Conservation (phyloP, 2,888 invertebrate genomes). For the Agonum fuliginosum region DNA sequence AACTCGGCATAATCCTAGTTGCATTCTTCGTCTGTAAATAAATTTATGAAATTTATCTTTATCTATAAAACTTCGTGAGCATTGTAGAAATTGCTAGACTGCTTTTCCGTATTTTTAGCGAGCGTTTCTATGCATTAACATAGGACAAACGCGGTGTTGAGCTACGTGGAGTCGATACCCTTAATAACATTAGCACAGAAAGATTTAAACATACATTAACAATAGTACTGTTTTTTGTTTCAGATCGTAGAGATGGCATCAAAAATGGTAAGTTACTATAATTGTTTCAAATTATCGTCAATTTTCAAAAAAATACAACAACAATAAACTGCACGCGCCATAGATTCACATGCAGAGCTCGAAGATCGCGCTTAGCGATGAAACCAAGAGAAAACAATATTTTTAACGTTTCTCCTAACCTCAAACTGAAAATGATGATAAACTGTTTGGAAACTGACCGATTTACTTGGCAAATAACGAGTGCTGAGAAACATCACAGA, state of each 20-base stretch:
- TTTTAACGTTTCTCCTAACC: conserved; percentile 32
- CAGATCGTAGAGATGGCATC: not conserved
- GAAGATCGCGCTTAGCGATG: conserved; percentile 14
- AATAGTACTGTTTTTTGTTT: not conserved
- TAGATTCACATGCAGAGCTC: not conserved
- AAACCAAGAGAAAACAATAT: conserved; percentile 41
- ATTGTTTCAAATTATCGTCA: not conserved
- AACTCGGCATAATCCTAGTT: too few relatives aligned
- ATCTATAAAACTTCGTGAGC: too few relatives aligned
- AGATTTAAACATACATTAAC: too few relatives aligned
- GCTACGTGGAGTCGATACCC: too few relatives aligned
- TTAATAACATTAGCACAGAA: too few relatives aligned
- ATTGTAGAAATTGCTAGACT: too few relatives aligned
- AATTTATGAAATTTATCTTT: too few relatives aligned
- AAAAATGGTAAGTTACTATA: not conserved
- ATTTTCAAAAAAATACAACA: not conserved
- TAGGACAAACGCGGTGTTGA: too few relatives aligned
- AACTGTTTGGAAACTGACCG: conserved; percentile 39
- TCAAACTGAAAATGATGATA: conserved; percentile 35
- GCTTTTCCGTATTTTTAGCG: too few relatives aligned
- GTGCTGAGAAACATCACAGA: conserved; percentile 3
- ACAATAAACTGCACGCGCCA: not conserved
- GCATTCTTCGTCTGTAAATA: too few relatives aligned
- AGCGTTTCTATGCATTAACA: too few relatives aligned
- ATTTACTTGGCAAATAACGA: conserved; percentile 32